Conservation (phyloP, 2,113 vertebrate species). For the Chaetorhynchus papuensis region DNA sequence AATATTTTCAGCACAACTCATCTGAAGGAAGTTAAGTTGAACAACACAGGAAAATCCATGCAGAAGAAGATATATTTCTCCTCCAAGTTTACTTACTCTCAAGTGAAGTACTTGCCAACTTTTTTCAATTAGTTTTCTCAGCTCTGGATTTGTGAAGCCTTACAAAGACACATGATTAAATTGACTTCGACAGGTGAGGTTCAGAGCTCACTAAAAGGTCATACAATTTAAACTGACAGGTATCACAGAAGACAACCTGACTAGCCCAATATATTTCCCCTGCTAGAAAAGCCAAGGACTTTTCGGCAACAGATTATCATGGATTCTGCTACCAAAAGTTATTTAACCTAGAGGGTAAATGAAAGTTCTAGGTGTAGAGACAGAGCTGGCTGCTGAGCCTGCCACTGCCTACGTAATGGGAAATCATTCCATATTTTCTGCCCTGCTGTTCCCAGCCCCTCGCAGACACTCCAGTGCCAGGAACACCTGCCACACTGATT, state of each 20-base stretch:
- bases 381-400: background rate
- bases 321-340: background rate
- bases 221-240: conserved; percentile 30
- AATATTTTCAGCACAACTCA: background rate
- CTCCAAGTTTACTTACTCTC: background rate
- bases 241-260: background rate
- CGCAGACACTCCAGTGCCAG: background rate
- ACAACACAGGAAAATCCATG: background rate
- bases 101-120: background rate
- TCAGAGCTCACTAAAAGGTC: conserved; percentile 45
- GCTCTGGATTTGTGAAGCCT: background rate
- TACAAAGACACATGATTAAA: conserved; percentile 38
- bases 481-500: background rate
- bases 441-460: background rate
- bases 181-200: conserved; percentile 44
- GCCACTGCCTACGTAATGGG: background rate
- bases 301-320: background rate
- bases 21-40: background rate
- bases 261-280: conserved; percentile 2
- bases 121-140: conserved; percentile 42
- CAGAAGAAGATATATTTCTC: background rate
- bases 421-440: background rate
- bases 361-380: background rate
- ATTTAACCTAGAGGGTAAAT: background rate
- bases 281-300: background rate